Base-by-base conservation (phyloP, 2,888 invertebrate genomes). In the Nomada flava region DNA sequence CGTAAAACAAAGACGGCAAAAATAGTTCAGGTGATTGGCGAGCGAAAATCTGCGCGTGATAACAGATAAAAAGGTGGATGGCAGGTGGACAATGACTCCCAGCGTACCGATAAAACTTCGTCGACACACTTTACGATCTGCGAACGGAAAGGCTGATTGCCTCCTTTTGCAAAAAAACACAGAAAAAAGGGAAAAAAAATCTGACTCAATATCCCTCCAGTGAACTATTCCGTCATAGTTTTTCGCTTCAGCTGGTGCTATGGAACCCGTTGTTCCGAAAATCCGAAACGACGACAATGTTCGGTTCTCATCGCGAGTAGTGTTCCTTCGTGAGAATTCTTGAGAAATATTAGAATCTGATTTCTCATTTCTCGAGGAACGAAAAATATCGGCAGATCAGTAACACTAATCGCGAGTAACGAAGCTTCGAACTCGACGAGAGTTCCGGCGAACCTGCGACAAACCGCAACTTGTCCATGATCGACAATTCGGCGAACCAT, bases 401-500 rank as follows among this genome's bases (percentile, higher is more conserved):
- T 0, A 36, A 36, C 36, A 36, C 36, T 36, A 20, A 53, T 20
- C 53, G 53, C 53, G 53, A 23, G 23, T 20, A 64, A 47, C 63
- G 76, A 47, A 50, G 26, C 20, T 50, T 73, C 42, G 53, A 65
- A 55, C 59, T 20, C 29, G 64, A 62, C 64, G 47, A 29, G 60
- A 53, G 60, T 53, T 26, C 63, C 62, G 75, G 67, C 50, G 63
- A 63, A 55, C 50, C 71, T 11, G 60, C 47, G 67, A 79, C 78
- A 80, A 55, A 78, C 71, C 79, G 52, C 62, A 57, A n/a, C 62
- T 50, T 23, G 50, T 68, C 79, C 71, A 57, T 67, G 53, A 78
- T 78, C 50, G 78, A 71, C 78, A 67, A 67, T 80, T 68, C 67
- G 71, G 62, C 44, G 55, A 78, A 60, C 70, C 70, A 71, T 77